Conservation (phyloP, 1,140 invertebrate genomes). For the Cherax quadricarinatus region DNA sequence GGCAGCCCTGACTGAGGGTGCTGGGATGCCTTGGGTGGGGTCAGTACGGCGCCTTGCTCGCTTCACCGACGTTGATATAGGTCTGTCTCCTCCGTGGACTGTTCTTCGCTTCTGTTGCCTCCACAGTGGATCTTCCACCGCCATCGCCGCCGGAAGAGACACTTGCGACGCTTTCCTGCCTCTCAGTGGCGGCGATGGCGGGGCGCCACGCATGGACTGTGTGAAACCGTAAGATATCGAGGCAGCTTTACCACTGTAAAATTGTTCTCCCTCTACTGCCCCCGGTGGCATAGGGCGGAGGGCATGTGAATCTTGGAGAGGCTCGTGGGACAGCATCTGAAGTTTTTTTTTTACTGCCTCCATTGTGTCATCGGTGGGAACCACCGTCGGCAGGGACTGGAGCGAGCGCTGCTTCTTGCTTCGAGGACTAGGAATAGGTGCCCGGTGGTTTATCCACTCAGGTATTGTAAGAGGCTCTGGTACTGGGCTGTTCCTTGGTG, state of each 20-base stretch:
- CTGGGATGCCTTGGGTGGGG: background rate
- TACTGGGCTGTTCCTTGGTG: background rate
- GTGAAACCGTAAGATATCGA: slow-evolving; percentile 65
- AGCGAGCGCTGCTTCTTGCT: slow-evolving; percentile 56
- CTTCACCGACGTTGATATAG: background rate
- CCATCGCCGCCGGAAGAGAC: slow-evolving; percentile 60
- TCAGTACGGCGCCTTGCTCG: slow-evolving; percentile 25
- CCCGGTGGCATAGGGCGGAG: background rate
- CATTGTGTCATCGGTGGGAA: slow-evolving; percentile 37
- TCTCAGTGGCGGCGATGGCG: slow-evolving; percentile 56
- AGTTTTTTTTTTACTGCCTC: slow-evolving; percentile 66
- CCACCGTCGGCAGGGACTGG: slow-evolving; percentile 48
- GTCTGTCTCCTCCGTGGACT: slow-evolving; percentile 1
- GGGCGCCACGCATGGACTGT: background rate
- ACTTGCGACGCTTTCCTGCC: slow-evolving; percentile 55
- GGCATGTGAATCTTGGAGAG: background rate
- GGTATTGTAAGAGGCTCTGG: background rate
- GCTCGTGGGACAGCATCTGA: slow-evolving; percentile 42
- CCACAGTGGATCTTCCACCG: slow-evolving; percentile 34
- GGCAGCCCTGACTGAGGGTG: slow-evolving; percentile 5
- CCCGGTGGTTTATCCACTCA: slow-evolving; percentile 54
- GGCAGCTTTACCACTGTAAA: slow-evolving; percentile 63
- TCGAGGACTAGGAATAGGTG: slow-evolving; percentile 55
- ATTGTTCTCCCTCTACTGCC: slow-evolving; percentile 22
- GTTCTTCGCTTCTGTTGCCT: slow-evolving; percentile 60